These are phyloP conservation scores for Serilophus lunatus DNA, from an alignment of 2,113 vertebrate genomes.

Conservation along the genomic window DNA sequence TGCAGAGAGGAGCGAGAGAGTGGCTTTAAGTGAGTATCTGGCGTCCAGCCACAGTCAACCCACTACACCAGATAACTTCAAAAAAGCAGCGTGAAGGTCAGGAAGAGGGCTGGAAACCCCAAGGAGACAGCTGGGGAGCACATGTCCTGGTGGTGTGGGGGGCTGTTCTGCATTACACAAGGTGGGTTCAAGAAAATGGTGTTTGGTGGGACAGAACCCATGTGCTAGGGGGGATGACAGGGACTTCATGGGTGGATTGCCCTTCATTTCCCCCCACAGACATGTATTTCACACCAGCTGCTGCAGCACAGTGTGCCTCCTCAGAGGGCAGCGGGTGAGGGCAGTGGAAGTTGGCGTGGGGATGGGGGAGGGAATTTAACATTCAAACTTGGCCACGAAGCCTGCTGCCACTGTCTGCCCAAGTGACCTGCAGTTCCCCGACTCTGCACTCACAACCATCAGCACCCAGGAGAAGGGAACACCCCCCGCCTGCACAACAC, in stretches of 20 bases:
- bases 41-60: neutral
- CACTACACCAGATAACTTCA: no score
- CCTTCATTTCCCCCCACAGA: neutral
- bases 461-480: neutral
- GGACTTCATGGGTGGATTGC: neutral
- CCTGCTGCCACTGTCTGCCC: neutral
- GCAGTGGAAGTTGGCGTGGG: neutral
- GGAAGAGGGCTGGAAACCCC: neutral
- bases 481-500: neutral
- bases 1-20: no score
- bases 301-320: neutral
- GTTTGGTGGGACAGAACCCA: neutral
- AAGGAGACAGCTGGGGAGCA: neutral
- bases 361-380: neutral
- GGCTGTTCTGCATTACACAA: neutral
- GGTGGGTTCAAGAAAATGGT: neutral
- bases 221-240: fast-evolving
- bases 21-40: neutral
- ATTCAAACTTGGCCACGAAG: fast-evolving
- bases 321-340: neutral
- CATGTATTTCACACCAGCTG: fast-evolving
- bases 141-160: neutral
- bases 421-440: neutral
- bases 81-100: fast-evolving
- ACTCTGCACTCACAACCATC: fast-evolving